Percentiles rank a stretch among this genome's conserved stretches.
phyloP scores from a whole-genome alignment of 2,888 invertebrate species.

The Dolichopus griseipennis region DNA sequence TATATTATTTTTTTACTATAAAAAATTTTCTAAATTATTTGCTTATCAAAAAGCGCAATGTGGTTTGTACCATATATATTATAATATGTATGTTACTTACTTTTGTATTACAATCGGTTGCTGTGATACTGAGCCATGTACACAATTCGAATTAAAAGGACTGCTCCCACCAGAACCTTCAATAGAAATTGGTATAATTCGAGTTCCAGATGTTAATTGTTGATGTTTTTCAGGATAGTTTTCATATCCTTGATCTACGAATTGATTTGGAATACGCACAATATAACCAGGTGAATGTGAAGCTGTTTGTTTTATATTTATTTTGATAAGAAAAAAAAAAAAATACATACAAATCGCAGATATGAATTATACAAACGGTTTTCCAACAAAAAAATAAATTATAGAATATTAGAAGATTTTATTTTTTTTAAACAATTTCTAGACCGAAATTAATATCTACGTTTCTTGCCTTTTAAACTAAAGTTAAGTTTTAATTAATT shows the following conservation, averaged over 20 bases:
- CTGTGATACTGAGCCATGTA: slow-evolving; percentile 37
- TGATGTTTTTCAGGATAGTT: slow-evolving; percentile 32
- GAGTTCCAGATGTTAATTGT: slow-evolving; percentile 42
- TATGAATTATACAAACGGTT: background rate
- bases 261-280: slow-evolving; percentile 43
- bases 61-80: no score
- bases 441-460: no score
- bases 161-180: slow-evolving; percentile 32
- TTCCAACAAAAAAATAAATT: no score
- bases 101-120: slow-evolving; percentile 41
- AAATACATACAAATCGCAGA: background rate
- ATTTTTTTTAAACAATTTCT: no score
- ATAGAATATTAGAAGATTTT: no score
- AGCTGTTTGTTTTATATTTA: slow-evolving; percentile 22
- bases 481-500: background rate
- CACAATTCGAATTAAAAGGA: slow-evolving; percentile 23
- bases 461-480: no score
- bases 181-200: slow-evolving; percentile 55
- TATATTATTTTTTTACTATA: no score
- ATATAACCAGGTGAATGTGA: slow-evolving; percentile 33
- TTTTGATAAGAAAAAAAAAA: background rate
- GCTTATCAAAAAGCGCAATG: no score
- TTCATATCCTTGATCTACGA: slow-evolving; percentile 44
- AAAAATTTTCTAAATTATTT: no score
- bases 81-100: slow-evolving; percentile 36